A percentile compares a stretch with the other conserved stretches of the same genome.
Evolutionary conservation across 1,140 invertebrate species (phyloP).

Genomic region (Dreissena polymorpha): DNA sequence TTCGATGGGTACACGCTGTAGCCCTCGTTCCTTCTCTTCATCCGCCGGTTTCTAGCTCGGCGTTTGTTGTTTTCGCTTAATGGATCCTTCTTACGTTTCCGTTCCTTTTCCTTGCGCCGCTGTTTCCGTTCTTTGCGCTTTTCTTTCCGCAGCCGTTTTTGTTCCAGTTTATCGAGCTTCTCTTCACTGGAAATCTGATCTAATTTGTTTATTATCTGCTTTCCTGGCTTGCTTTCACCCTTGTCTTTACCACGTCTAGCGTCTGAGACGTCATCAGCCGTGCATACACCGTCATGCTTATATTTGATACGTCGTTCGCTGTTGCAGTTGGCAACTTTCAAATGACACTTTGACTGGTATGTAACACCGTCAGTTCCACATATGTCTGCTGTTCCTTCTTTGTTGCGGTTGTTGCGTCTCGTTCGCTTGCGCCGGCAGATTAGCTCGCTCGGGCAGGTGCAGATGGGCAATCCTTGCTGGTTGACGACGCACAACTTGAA

Average conservation of each 20-base stretch:
- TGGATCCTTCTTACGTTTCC: conserved; percentile 30
- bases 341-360: conserved; percentile 60
- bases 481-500: conserved; percentile 71
- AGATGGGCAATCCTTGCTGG: conserved; percentile 70
- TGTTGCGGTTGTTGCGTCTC: neutral
- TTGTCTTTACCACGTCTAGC: neutral
- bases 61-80: conserved; percentile 34
- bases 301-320: conserved; percentile 34
- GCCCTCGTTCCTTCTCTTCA: conserved; percentile 46
- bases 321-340: conserved; percentile 46
- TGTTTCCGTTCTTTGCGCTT: conserved; percentile 46
- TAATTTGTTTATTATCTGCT: neutral
- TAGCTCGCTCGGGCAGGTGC: conserved; percentile 65
- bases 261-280: conserved; percentile 1
- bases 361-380: too few relatives aligned
- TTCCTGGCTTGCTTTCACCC: neutral
- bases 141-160: conserved; percentile 21
- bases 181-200: neutral
- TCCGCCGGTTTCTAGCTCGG: conserved; percentile 30
- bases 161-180: conserved; percentile 8
- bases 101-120: conserved; percentile 38
- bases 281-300: conserved; percentile 42
- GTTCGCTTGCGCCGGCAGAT: conserved; percentile 59
- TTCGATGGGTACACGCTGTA: conserved; percentile 26
- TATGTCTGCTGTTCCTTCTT: conserved; percentile 26